Evolutionary conservation across 2,888 invertebrate genomes (phyloP).

Genomic region (Eristalis arbustorum): DNA sequence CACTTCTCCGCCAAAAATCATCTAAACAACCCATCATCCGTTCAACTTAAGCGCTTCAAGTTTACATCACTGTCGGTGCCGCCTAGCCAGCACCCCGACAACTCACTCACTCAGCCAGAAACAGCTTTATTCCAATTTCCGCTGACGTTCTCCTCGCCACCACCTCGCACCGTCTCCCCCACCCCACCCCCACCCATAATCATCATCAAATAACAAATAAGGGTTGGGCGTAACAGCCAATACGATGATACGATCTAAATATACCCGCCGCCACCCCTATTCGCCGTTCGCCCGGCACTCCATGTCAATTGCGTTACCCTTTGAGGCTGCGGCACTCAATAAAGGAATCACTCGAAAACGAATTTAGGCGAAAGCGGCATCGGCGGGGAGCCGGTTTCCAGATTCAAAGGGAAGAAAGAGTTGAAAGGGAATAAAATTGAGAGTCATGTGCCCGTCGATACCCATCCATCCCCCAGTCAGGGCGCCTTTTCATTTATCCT

Average conservation of each 20-base stretch:
- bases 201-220: constrained; percentile 32
- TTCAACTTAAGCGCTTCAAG: background rate
- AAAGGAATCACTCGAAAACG: constrained; percentile 7
- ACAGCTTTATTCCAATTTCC: constrained; percentile 15
- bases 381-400: background rate
- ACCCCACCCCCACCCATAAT: background rate
- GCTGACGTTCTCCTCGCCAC: background rate
- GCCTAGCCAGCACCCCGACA: background rate
- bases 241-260: constrained; percentile 54
- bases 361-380: background rate
- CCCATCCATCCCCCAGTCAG: background rate
- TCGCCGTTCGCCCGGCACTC: background rate
- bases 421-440: constrained; percentile 1
- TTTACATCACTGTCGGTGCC: background rate
- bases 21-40: constrained; percentile 1
- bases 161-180: background rate
- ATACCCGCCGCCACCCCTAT: constrained; percentile 3
- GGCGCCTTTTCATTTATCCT: background rate
- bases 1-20: background rate
- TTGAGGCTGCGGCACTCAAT: constrained; percentile 45
- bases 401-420: background rate
- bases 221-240: constrained; percentile 14
- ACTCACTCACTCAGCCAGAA: constrained; percentile 11
- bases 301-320: constrained; percentile 17
- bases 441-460: background rate